phyloP scores from a whole-genome alignment of 2,888 invertebrate genomes.

The Epinotia ramella region DNA sequence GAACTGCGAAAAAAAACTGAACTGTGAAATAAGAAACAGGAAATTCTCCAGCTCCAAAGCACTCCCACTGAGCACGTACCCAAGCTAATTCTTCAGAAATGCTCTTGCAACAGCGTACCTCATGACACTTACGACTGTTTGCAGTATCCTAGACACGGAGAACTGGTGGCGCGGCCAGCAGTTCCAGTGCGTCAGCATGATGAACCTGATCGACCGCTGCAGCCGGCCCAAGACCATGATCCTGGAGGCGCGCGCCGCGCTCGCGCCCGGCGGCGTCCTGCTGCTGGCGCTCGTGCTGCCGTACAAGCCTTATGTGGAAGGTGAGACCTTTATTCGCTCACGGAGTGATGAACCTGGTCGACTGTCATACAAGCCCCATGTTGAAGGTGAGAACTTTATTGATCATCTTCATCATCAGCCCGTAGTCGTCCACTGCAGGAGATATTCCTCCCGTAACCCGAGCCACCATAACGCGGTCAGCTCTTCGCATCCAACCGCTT shows the following conservation, averaged over 20 bases:
- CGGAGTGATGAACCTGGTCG: too few relatives aligned
- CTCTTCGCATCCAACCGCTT: too few relatives aligned
- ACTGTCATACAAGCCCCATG: conserved; percentile 97
- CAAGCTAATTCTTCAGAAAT: too few relatives aligned
- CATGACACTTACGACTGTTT: neutral
- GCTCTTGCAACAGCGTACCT: neutral
- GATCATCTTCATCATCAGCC: too few relatives aligned
- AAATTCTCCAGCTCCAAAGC: too few relatives aligned
- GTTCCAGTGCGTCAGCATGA: conserved; percentile 93
- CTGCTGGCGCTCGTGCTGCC: conserved; percentile 97
- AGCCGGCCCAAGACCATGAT: conserved; percentile 93
- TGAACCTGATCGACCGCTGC: conserved; percentile 98
- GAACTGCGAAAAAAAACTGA: too few relatives aligned
- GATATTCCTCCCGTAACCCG: neutral
- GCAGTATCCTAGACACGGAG: conserved; percentile 89
- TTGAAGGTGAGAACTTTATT: conserved; percentile 88
- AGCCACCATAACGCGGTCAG: too few relatives aligned
- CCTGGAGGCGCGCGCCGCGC: conserved; percentile 88
- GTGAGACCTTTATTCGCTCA: conserved; percentile 64
- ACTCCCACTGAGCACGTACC: too few relatives aligned
- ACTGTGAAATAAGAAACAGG: too few relatives aligned
- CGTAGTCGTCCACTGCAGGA: neutral
- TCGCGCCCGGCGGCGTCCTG: conserved; percentile 90
- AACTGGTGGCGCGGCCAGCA: conserved; percentile 86
- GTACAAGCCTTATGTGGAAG: conserved; percentile 97